Percentiles rank a stretch among this genome's conserved stretches.
These are phyloP conservation scores for Contarinia nasturtii DNA, from an alignment of 1,140 invertebrate species.

Conservation along the genomic window DNA sequence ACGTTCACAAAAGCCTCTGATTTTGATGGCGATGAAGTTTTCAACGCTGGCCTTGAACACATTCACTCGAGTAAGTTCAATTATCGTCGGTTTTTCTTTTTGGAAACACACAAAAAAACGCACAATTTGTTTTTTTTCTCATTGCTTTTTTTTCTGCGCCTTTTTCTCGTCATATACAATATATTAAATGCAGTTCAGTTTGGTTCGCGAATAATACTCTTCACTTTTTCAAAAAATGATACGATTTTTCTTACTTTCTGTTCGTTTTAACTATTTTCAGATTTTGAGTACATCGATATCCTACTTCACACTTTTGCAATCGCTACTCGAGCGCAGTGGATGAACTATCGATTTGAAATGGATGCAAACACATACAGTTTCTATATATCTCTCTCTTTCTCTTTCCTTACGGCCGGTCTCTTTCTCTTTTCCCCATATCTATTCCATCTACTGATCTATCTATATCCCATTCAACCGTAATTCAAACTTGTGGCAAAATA, in stretches of 20 bases:
- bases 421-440: too few relatives aligned
- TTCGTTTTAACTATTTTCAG: not conserved
- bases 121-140: not conserved
- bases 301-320: not conserved
- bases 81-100: not conserved
- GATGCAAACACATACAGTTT: too few relatives aligned
- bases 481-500: too few relatives aligned
- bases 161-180: not conserved
- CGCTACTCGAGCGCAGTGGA: not conserved
- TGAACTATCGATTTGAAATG: not conserved
- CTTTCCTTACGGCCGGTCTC: too few relatives aligned
- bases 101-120: not conserved
- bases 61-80: slow-evolving; percentile 13
- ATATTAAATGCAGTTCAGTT: not conserved
- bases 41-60: slow-evolving; percentile 18
- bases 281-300: slow-evolving; percentile 1
- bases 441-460: too few relatives aligned
- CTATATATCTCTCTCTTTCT: too few relatives aligned
- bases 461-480: too few relatives aligned
- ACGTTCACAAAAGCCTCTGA: slow-evolving; percentile 16
- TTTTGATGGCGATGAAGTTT: slow-evolving; percentile 20
- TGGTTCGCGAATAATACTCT: not conserved
- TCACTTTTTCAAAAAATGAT: not conserved
- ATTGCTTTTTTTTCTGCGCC: not conserved
- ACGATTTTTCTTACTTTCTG: not conserved